Conservation (phyloP, 2,797 vertebrate species). For the Alauda arvensis region DNA sequence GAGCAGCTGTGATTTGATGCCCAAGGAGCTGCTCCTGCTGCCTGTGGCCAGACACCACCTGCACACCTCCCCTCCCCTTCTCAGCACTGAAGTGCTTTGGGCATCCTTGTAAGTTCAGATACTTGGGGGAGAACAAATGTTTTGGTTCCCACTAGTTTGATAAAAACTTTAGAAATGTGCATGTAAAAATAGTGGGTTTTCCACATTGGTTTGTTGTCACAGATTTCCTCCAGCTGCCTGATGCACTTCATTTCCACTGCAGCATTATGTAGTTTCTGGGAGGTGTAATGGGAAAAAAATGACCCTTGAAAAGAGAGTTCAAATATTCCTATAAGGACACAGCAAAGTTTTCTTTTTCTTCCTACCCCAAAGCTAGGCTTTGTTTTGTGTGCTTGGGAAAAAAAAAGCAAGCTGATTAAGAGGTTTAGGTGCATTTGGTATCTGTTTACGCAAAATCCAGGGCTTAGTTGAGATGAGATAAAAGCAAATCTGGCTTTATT, state of each 20-base stretch:
- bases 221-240: not conserved
- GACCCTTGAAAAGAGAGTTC: not conserved
- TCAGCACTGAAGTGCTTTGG: not conserved
- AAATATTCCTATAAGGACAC: not conserved
- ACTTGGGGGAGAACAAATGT: not conserved
- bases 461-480: constrained; percentile 1
- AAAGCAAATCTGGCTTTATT: constrained; percentile 32
- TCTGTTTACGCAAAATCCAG: not conserved
- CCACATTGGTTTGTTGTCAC: not conserved
- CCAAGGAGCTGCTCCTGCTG: not conserved
- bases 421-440: not conserved
- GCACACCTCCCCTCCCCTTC: not conserved
- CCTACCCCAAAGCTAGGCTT: not conserved
- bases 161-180: not conserved
- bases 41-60: not conserved
- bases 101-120: not conserved
- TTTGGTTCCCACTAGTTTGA: not conserved
- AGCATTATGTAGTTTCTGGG: not conserved
- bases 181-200: not conserved
- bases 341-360: not conserved
- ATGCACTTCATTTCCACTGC: not conserved
- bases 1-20: not conserved
- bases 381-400: not conserved
- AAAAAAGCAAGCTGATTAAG: not conserved
- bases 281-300: not conserved